Conservation (phyloP, 2,888 invertebrate genomes). For the Axea sp. region DNA sequence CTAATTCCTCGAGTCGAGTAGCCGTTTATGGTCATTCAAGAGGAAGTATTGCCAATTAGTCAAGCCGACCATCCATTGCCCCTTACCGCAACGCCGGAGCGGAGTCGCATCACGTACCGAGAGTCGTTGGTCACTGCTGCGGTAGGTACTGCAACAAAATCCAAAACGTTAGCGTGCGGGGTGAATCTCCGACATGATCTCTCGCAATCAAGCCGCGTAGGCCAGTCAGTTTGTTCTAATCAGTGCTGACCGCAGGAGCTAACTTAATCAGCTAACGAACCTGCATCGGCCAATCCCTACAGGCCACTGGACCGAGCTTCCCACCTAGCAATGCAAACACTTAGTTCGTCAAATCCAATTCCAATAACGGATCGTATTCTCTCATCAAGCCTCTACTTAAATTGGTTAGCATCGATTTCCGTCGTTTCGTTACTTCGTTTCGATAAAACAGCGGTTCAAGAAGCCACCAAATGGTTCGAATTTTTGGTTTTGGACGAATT, state of each 20-base stretch:
- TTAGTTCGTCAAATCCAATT: slow-evolving; percentile 62
- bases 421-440: slow-evolving; percentile 19
- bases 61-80: slow-evolving; percentile 60
- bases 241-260: slow-evolving; percentile 77
- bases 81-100: slow-evolving; percentile 50
- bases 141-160: slow-evolving; percentile 66
- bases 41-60: slow-evolving; percentile 72
- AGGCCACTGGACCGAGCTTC: slow-evolving; percentile 60
- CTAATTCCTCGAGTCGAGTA: slow-evolving; percentile 36
- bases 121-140: slow-evolving; percentile 60
- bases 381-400: slow-evolving; percentile 44
- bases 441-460: too few relatives aligned
- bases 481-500: too few relatives aligned
- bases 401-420: slow-evolving; percentile 44
- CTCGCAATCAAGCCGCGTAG: slow-evolving; percentile 78
- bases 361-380: slow-evolving; percentile 48
- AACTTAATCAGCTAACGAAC: slow-evolving; percentile 78
- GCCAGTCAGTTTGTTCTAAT: slow-evolving; percentile 79
- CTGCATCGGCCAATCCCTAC: slow-evolving; percentile 72
- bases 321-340: slow-evolving; percentile 70
- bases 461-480: too few relatives aligned
- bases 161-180: slow-evolving; percentile 60
- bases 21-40: slow-evolving; percentile 70
- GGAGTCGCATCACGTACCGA: slow-evolving; percentile 67
- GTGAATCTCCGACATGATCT: slow-evolving; percentile 63